Percentiles rank a stretch among this genome's conserved stretches.
Evolutionary conservation across 2,113 vertebrate species (phyloP).

Genomic region (Polypterus bichir): DNA sequence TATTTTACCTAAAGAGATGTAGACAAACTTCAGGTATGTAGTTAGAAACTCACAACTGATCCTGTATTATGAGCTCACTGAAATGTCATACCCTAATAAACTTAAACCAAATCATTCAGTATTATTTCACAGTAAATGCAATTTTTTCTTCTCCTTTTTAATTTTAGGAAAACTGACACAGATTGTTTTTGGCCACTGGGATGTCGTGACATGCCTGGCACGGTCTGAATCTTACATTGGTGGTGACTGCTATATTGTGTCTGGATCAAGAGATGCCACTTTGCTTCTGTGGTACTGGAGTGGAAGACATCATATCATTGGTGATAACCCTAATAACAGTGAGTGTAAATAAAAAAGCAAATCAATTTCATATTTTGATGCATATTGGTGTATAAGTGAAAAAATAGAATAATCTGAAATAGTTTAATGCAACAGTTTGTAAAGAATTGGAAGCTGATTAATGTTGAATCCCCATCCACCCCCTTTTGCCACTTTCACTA

Average conservation of each 20-base stretch:
- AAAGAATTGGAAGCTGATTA: too few relatives aligned
- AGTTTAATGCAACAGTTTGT: too few relatives aligned
- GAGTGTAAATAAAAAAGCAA: conserved; percentile 40
- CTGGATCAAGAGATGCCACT: conserved; percentile 86
- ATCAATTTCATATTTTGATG: too few relatives aligned
- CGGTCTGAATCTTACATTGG: conserved; percentile 94
- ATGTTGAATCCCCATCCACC: too few relatives aligned
- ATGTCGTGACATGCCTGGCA: conserved; percentile 91
- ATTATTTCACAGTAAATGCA: too few relatives aligned
- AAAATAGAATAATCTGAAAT: too few relatives aligned
- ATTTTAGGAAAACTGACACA: conserved; percentile 81
- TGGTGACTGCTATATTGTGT: conserved; percentile 95
- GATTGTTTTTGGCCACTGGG: conserved; percentile 98
- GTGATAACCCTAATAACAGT: conserved; percentile 96
- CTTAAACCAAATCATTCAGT: not conserved
- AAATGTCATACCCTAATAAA: not conserved
- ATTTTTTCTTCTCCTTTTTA: conserved; percentile 13
- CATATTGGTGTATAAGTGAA: too few relatives aligned
- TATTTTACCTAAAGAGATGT: too few relatives aligned
- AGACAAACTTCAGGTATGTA: too few relatives aligned
- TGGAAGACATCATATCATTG: conserved; percentile 90
- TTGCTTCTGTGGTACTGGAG: conserved; percentile 98
- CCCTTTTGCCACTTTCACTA: too few relatives aligned
- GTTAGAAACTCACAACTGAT: too few relatives aligned
- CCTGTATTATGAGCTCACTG: too few relatives aligned